phyloP scores from a whole-genome alignment of 2,113 vertebrate species.

The Vireo altiloquus region DNA sequence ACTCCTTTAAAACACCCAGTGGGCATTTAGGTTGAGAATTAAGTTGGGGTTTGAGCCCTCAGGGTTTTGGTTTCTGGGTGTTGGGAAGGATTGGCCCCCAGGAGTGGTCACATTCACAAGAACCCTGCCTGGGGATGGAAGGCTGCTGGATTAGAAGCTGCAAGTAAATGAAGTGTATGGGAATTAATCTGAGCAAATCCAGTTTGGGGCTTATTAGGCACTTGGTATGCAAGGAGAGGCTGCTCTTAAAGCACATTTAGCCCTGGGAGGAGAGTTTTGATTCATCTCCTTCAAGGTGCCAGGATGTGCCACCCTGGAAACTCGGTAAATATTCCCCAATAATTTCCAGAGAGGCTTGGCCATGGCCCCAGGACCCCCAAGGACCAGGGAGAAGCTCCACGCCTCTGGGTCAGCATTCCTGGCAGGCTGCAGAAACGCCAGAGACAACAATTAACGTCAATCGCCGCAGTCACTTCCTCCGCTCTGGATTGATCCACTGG shows the following conservation, averaged over 20 bases:
- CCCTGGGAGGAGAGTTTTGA: background rate
- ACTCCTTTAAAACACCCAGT: background rate
- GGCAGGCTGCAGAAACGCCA: background rate
- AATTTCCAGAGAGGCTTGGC: background rate
- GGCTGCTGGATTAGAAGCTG: background rate
- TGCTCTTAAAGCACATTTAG: background rate
- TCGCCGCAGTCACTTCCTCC: constrained; percentile 16
- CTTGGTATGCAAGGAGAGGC: constrained; percentile 2
- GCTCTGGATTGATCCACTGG: constrained; percentile 3
- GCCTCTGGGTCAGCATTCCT: background rate
- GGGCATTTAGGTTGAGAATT: background rate
- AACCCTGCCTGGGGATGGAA: background rate
- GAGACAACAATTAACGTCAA: background rate
- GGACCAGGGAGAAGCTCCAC: background rate
- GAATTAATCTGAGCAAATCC: constrained; percentile 47
- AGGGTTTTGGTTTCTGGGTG: background rate
- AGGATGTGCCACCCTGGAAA: background rate
- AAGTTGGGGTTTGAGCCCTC: background rate
- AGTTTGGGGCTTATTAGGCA: constrained; percentile 13
- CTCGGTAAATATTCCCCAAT: background rate
- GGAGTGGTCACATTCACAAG: background rate
- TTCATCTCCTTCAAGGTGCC: background rate
- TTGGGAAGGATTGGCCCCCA: background rate
- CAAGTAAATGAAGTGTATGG: background rate
- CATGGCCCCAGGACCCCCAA: background rate